Base-by-base conservation (phyloP, 2,888 invertebrate genomes). In the Doris montereyensis region DNA sequence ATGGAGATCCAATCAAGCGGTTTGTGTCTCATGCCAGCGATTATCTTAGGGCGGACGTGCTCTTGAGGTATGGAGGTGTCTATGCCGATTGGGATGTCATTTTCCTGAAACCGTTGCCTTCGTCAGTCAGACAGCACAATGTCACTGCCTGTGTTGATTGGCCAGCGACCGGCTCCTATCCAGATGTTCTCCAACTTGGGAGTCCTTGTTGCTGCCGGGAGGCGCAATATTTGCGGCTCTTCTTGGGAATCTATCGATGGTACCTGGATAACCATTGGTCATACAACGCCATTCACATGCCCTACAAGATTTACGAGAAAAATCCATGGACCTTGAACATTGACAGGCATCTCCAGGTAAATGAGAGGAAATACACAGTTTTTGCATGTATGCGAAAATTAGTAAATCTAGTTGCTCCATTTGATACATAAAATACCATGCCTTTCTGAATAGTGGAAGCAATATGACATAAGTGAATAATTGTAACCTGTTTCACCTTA, bases 11-110 rank as follows among this genome's bases (percentile, higher is more conserved):
- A 13, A 62, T 81, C 1, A 84, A 85, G 26, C 81, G 80, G 58
- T 84, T 82, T 75, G 77, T 79, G 8, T 85, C 87, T 2, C 85
- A 88, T 78, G 86, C 85, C 80, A 87, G 87, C 70, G 89, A 89
- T 76, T 81, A 88, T 28, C 83, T 88, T 30, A 81, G 89, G 2
- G 86, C 85, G 21, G 87, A 88, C 41, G 41, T 88, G n/a, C 84
- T 89, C 79, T 83, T 87, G 41, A 83, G 86, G 30, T 88, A 88
- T 77, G 89, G 89, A 4, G 89, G 89, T 5, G 82, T 89, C 21
- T 88, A 88, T 81, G 81, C 84, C 0, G 89, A 89, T 76, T 87
- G 86, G 78, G 89, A 89, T 71, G 87, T 87, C 35, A 83, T 87
- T 8, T 88, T 86, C 83, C 84, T 86, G 24, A 84, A 86, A 75